phyloP scores from a whole-genome alignment of 1,140 invertebrate genomes.

The Bilobella aurantiaca region DNA sequence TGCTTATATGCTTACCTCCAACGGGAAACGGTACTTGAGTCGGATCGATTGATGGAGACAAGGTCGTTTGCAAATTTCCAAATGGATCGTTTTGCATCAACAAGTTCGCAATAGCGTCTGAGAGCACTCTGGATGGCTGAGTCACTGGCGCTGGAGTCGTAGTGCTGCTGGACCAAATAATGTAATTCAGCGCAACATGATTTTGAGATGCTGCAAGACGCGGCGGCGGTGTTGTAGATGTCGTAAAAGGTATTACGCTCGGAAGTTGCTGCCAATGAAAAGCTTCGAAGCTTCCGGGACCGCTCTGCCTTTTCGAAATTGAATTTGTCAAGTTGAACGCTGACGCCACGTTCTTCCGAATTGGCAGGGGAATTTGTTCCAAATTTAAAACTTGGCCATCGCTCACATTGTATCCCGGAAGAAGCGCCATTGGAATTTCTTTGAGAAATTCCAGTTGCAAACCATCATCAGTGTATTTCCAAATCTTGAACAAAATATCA shows the following conservation, averaged over 20 bases:
- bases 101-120: too few relatives aligned
- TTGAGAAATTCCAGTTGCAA: conserved; percentile 16
- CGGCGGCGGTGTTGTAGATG: not conserved
- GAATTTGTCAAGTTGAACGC: not conserved
- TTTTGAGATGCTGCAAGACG: not conserved
- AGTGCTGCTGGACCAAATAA: not conserved
- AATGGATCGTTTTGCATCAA: too few relatives aligned
- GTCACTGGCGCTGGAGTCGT: too few relatives aligned
- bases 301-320: not conserved
- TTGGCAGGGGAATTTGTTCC: conserved; percentile 13
- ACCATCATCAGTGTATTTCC: conserved; percentile 18
- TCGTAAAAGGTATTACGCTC: not conserved
- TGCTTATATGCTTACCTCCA: too few relatives aligned
- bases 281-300: not conserved
- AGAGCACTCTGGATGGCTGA: too few relatives aligned
- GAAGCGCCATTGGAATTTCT: conserved; percentile 16
- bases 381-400: conserved; percentile 22
- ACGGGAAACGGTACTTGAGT: too few relatives aligned
- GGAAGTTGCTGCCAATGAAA: conserved; percentile 12
- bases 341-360: conserved; percentile 9
- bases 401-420: conserved; percentile 6
- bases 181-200: not conserved
- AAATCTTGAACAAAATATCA: conserved; percentile 28
- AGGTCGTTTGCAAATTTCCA: too few relatives aligned
- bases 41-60: too few relatives aligned